A percentile compares a stretch with the other conserved stretches of the same genome.
These are phyloP conservation scores for Holothuria leucospilota DNA, from an alignment of 53 echinoderm and acorn worm genomes.

Conservation along the genomic window DNA sequence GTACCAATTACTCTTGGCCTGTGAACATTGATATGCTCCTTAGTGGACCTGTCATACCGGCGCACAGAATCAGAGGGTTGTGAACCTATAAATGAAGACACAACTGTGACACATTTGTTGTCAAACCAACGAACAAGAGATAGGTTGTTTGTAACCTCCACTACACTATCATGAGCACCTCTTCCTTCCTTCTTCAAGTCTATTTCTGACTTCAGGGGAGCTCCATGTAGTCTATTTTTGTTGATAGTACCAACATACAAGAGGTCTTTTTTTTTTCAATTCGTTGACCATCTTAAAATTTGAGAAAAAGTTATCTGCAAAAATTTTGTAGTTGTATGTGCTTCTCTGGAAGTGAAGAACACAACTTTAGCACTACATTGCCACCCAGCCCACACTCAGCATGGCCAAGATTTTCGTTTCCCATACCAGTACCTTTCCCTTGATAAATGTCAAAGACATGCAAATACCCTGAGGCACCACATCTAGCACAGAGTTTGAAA, in stretches of 20 bases:
- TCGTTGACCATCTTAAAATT: neutral
- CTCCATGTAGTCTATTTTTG: neutral
- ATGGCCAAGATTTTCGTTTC: neutral
- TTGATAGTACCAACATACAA: neutral
- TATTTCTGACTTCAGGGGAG: neutral
- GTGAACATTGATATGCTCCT: neutral
- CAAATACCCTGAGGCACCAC: neutral
- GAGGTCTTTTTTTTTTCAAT: neutral
- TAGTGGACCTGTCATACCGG: neutral
- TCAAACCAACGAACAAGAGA: neutral
- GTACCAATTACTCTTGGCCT: slow-evolving; percentile 7
- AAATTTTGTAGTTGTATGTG: slow-evolving; percentile 56
- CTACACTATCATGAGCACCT: neutral
- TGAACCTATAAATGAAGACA: neutral
- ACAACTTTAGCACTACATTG: slow-evolving; percentile 57
- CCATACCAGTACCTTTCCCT: neutral
- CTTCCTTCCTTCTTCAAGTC: neutral
- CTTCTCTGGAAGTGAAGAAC: neutral
- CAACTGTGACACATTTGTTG: neutral
- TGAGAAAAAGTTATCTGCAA: slow-evolving; percentile 49
- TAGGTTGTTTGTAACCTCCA: neutral
- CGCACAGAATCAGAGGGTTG: neutral
- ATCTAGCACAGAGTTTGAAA: neutral
- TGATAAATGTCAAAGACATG: slow-evolving; percentile 29
- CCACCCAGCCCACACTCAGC: slow-evolving; percentile 6